Evolutionary conservation across 2,888 invertebrate species (phyloP), one percentile per base, ranked within the genome.

Genomic region (Belgica antarctica): DNA sequence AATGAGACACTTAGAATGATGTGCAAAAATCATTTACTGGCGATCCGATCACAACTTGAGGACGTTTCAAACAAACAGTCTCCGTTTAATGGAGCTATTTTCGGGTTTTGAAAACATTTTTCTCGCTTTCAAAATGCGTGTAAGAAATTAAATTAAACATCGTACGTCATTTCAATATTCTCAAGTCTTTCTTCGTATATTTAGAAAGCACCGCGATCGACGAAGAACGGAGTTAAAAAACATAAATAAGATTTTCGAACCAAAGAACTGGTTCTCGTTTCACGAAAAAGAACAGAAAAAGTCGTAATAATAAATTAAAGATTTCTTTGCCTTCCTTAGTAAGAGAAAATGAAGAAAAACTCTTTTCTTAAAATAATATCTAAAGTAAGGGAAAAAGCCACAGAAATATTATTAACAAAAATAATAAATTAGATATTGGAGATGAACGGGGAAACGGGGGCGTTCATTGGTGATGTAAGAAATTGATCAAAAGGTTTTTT

Each of bases 351-450:
- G 52, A n/a, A 41, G 41, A 41, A 41, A 41, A 41, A 10, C 15
- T 41, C 41, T 41, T 41, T 41, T n/a, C 7, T n/a, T 7, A 41
- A 41, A 41, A 41, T 12, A 41, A 41, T 31, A 31, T 31, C 34
- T 31, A 31, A 31, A 46, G 46, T 4, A 46, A 46, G 46, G 17
- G 46, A 19, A 22, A 52, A 52, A 52, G 12, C 52, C 52, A 52
- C 52, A 52, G 52, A 52, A 52, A 52, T 22, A 52, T 52, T 52
- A 52, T 52, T 52, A 52, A 52, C 22, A 22, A 52, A 52, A 52
- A 52, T 52, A 52, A 52, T 52, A 52, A 52, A 52, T 52, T 52
- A 52, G 52, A 52, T 52, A 52, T 52, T 19, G 52, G 52, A 52
- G 52, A 52, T 52, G 52, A 52, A 52, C 52, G 52, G 17, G 46